Evolutionary conservation across 2,797 vertebrate species (phyloP).

Genomic region (Sebastiscus tertius): DNA sequence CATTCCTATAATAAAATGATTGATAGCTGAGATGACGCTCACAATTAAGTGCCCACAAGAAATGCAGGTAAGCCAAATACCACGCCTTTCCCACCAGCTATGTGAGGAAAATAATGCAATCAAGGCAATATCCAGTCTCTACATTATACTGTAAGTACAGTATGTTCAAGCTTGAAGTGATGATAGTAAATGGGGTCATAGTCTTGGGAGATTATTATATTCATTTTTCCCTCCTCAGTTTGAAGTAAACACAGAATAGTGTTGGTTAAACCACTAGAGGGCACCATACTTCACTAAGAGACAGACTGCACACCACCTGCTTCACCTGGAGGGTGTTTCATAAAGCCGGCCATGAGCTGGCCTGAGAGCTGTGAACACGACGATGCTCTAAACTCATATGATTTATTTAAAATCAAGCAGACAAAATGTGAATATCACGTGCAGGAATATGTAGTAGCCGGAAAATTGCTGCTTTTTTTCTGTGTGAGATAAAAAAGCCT

Average conservation of each 20-base stretch:
- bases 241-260: background rate
- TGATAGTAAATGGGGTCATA: background rate
- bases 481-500: background rate
- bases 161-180: background rate
- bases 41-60: background rate
- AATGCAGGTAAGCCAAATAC: background rate
- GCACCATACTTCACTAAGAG: background rate
- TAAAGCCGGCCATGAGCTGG: background rate
- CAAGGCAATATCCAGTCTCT: background rate
- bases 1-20: background rate
- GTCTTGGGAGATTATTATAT: background rate
- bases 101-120: background rate
- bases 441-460: background rate
- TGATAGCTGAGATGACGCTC: background rate
- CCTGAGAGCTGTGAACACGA: background rate
- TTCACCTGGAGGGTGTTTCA: conserved; percentile 17
- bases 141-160: background rate
- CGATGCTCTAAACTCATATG: background rate
- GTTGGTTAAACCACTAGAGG: conserved; percentile 31
- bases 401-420: background rate
- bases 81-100: background rate
- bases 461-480: background rate
- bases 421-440: background rate
- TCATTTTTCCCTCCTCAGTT: background rate
- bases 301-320: background rate